Conservation (phyloP, 2,888 invertebrate species). For the Limnephilus lunatus region DNA sequence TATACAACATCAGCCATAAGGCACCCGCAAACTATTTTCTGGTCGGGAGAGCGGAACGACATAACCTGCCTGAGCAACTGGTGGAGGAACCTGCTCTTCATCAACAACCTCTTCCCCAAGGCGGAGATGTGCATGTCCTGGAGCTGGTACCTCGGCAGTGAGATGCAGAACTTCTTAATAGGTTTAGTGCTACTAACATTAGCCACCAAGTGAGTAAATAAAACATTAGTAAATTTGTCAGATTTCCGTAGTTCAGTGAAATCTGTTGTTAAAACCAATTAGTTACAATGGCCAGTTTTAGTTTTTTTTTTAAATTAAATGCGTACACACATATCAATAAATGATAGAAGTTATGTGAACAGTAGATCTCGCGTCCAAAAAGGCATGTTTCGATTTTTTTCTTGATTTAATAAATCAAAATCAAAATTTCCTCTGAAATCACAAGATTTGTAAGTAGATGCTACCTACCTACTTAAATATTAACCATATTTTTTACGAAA, state of each 20-base stretch:
- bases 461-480: too few relatives aligned
- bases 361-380: too few relatives aligned
- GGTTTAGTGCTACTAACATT: conserved; percentile 33
- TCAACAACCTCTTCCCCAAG: conserved; percentile 67
- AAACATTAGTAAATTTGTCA: not conserved
- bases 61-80: conserved; percentile 73
- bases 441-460: too few relatives aligned
- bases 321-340: too few relatives aligned
- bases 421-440: too few relatives aligned
- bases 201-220: conserved; percentile 47
- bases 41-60: conserved; percentile 70
- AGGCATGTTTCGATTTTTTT: too few relatives aligned
- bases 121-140: conserved; percentile 72
- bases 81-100: conserved; percentile 72
- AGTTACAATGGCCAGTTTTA: too few relatives aligned
- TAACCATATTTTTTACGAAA: too few relatives aligned
- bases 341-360: too few relatives aligned
- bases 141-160: conserved; percentile 70
- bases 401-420: too few relatives aligned
- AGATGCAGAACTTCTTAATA: conserved; percentile 60
- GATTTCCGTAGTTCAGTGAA: not conserved
- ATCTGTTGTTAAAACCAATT: not conserved
- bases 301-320: too few relatives aligned
- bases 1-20: conserved; percentile 71
- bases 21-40: conserved; percentile 69